Evolutionary conservation across 2,113 vertebrate genomes (phyloP).

Genomic region (Accipiter virgatus): DNA sequence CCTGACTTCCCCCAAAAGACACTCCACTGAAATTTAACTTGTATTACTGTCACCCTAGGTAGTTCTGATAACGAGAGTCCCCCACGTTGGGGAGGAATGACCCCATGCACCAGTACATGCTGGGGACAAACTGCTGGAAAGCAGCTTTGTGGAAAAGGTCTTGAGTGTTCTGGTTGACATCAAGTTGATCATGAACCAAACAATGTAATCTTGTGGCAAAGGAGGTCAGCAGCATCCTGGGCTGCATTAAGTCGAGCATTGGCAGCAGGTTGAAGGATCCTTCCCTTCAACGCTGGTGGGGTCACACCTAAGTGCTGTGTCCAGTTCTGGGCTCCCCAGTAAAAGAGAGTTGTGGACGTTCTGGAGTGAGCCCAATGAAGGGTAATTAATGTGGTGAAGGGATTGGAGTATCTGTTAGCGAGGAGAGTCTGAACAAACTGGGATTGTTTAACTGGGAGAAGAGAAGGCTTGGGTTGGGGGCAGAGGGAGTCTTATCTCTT

Average conservation of each 20-base stretch:
- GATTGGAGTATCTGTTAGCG: too few relatives aligned
- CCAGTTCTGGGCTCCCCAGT: background rate
- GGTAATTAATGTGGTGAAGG: background rate
- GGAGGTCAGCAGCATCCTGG: background rate
- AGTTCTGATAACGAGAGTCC: background rate
- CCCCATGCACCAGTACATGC: rapidly evolving
- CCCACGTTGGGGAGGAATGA: background rate
- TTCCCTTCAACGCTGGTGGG: background rate
- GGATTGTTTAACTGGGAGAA: background rate
- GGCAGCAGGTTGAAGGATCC: background rate
- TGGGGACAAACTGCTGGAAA: background rate
- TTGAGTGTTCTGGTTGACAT: background rate
- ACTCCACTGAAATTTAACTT: background rate
- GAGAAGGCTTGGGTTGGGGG: too few relatives aligned
- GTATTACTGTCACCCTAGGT: background rate
- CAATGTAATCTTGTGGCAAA: background rate
- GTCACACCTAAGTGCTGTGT: too few relatives aligned
- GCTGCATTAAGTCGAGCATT: background rate
- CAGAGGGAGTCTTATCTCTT: background rate
- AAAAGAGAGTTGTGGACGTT: background rate
- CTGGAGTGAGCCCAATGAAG: background rate
- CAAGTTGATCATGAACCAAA: background rate
- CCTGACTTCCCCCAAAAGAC: background rate
- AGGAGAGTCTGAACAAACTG: background rate
- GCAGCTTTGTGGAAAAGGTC: background rate